Evolutionary conservation across 2,888 invertebrate species (phyloP).

Genomic region (Barypeithes pellucidus): DNA sequence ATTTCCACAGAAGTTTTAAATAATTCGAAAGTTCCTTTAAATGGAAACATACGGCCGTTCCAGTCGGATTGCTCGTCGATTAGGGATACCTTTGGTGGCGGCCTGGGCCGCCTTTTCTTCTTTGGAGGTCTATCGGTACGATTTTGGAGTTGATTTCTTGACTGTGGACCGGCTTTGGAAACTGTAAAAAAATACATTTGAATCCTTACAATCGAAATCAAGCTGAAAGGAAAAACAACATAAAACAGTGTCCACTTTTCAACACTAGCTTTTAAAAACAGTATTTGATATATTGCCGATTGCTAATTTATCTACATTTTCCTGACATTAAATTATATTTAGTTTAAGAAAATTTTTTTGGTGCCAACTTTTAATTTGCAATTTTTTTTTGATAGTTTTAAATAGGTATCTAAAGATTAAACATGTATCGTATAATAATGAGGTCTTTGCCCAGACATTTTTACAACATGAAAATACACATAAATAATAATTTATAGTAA

Average conservation of each 20-base stretch:
- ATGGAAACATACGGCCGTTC: constrained; percentile 68
- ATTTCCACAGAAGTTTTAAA: constrained; percentile 56
- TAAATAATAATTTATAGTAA: too few relatives aligned
- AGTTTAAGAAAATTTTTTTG: neutral
- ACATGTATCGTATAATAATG: too few relatives aligned
- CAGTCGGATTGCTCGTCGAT: constrained; percentile 67
- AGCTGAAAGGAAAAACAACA: neutral
- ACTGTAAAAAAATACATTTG: constrained; percentile 52
- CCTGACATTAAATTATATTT: neutral
- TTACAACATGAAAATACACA: too few relatives aligned
- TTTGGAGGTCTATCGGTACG: constrained; percentile 35
- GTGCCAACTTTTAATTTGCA: neutral
- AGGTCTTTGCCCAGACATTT: too few relatives aligned
- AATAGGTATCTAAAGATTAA: too few relatives aligned
- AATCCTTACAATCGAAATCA: neutral
- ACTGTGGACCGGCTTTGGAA: constrained; percentile 33
- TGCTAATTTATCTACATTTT: neutral
- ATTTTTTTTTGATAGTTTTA: too few relatives aligned
- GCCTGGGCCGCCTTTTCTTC: constrained; percentile 48
- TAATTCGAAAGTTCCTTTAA: constrained; percentile 65
- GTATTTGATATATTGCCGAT: constrained; percentile 1
- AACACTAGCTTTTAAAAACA: constrained; percentile 14
- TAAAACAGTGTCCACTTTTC: constrained; percentile 2
- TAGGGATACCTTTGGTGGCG: constrained; percentile 59
- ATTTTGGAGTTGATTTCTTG: constrained; percentile 35